phyloP scores from a whole-genome alignment of 2,113 vertebrate species.

The Morone chrysops region DNA sequence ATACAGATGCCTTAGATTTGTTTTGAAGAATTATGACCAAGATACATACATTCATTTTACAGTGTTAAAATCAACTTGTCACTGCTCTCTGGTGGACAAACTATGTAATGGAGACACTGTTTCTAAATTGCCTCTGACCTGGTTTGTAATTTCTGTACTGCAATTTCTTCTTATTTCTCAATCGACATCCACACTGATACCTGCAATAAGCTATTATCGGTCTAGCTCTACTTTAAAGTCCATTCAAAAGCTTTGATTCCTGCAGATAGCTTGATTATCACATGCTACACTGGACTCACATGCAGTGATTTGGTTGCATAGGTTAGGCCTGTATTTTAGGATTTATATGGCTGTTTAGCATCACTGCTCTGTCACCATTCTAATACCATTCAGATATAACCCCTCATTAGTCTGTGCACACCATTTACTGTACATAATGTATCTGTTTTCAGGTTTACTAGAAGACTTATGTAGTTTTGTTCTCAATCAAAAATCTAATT shows the following conservation, averaged over 20 bases:
- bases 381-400: not conserved
- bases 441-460: slow-evolving; percentile 79
- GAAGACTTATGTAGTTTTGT: slow-evolving; percentile 77
- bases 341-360: not conserved
- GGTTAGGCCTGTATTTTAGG: not conserved
- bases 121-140: not conserved
- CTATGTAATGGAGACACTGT: not conserved
- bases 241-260: not conserved
- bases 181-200: not conserved
- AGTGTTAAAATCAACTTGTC: not conserved
- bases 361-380: not conserved
- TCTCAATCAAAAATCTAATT: slow-evolving; percentile 76
- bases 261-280: not conserved
- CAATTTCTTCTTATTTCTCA: not conserved
- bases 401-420: slow-evolving; percentile 71
- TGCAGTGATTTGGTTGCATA: not conserved
- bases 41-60: not conserved
- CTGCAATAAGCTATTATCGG: not conserved
- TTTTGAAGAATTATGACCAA: too few relatives aligned
- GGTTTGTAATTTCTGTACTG: not conserved
- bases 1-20: not conserved
- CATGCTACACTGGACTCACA: not conserved
- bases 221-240: not conserved
- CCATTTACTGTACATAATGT: slow-evolving; percentile 78
- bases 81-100: not conserved